Evolutionary conservation across 2,113 vertebrate species (phyloP), one percentile per base, ranked within the genome.

Genomic region (Prinia subflava): DNA sequence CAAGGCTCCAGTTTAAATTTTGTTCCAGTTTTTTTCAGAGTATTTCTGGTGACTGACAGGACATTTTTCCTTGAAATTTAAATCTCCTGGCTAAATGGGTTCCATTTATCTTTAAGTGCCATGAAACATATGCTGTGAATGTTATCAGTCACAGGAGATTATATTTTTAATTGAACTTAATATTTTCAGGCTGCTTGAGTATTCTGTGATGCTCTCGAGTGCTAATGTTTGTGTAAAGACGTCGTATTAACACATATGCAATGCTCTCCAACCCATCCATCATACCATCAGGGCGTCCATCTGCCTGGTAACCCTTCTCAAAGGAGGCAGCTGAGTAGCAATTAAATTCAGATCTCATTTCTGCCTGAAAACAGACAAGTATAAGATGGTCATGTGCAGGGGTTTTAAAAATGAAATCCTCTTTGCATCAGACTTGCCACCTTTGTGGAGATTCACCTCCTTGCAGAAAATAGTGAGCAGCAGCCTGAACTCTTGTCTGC

Each of bases 391-490:
- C 47, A 74, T 10, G 12, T 79, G 76, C n/a, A 78, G 28, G 3
- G 37, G 3, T 35, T 83, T 80, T 68, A 83, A 74, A 88, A 95
- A 24, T 8, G 57, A 90, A 92, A 91, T 80, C 79, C 35, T 15
- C 25, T 75, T 60, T 81, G 82, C 64, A 80, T 94, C 71, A 83
- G 52, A 47, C 39, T 67, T 86, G 31, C 47, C 74, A 79, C 90
- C 69, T 96, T 87, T 78, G 47, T 71, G 37, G 68, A 89, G 93
- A 78, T 84, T 92, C 92, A 78, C 41, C 52, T 89, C 79, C 49
- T 64, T 87, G 83, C 65, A 94, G 76, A 95, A 95, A 96, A 94
- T 78, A 90, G 83, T 53, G 76, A 96, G 86, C 79, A 86, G 79
- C 52, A 93, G 79, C 11, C 2, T 78, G 79, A 94, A 90, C 93